Percentiles rank a stretch among this genome's conserved stretches.
Evolutionary conservation across 1,140 invertebrate genomes (phyloP).

Genomic region (Batillaria attramentaria): DNA sequence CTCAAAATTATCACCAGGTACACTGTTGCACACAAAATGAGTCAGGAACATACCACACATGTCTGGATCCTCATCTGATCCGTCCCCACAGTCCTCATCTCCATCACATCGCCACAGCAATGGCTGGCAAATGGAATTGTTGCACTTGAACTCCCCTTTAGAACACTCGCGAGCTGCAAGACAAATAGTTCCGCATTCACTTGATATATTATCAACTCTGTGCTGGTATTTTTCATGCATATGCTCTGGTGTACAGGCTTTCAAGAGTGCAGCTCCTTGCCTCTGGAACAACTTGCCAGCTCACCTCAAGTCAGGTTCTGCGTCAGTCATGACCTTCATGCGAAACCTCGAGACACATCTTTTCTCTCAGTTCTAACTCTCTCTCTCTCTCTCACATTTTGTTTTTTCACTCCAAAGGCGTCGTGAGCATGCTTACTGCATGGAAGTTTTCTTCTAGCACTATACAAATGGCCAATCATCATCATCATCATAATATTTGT

Average conservation of each 20-base stretch:
- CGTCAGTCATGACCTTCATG: not conserved
- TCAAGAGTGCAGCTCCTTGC: too few species aligned
- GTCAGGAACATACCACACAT: constrained; percentile 59
- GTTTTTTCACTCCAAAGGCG: too few species aligned
- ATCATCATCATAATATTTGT: too few species aligned
- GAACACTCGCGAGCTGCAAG: constrained; percentile 52
- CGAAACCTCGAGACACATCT: too few species aligned
- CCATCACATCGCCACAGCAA: constrained; percentile 82
- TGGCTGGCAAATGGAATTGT: constrained; percentile 82
- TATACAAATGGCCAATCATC: too few species aligned
- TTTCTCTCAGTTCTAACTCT: too few species aligned
- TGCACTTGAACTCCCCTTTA: constrained; percentile 66
- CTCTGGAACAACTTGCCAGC: not conserved
- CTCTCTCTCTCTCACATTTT: too few species aligned
- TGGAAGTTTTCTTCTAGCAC: too few species aligned
- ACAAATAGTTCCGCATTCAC: not conserved
- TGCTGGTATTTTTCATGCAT: not conserved
- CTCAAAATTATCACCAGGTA: not conserved
- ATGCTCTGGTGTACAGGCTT: not conserved
- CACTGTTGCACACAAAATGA: too few species aligned
- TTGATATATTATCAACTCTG: not conserved
- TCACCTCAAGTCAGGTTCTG: not conserved
- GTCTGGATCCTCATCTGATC: constrained; percentile 55
- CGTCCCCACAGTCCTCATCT: constrained; percentile 62
- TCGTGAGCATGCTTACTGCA: too few species aligned